Conservation (phyloP, 2,797 vertebrate genomes). For the Cynodonichthys magdalenae region DNA sequence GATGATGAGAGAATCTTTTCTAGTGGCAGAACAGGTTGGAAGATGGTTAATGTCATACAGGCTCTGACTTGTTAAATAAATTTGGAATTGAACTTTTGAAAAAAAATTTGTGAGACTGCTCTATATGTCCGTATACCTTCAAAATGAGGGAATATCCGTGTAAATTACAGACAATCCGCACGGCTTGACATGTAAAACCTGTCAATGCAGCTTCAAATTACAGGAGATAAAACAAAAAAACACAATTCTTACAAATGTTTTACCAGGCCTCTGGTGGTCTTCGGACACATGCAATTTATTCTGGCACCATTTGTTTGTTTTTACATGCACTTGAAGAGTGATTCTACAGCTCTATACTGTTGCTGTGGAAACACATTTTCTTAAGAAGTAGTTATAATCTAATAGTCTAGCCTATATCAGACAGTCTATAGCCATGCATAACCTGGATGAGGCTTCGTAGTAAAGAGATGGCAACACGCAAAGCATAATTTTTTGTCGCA, state of each 20-base stretch:
- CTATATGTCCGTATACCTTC: too few species aligned
- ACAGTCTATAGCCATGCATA: background rate
- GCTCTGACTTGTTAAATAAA: too few species aligned
- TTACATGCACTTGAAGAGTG: background rate
- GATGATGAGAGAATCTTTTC: too few species aligned
- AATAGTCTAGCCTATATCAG: background rate
- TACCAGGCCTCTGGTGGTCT: background rate
- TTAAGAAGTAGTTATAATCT: background rate
- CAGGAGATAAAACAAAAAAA: slow-evolving; percentile 8
- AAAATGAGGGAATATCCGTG: too few species aligned
- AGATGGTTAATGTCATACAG: too few species aligned
- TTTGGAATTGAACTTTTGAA: too few species aligned
- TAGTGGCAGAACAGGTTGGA: too few species aligned
- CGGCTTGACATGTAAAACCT: background rate
- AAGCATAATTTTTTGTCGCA: background rate
- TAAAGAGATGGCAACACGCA: background rate
- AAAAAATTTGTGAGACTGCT: too few species aligned
- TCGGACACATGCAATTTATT: slow-evolving; percentile 7
- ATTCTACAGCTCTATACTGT: slow-evolving; percentile 9
- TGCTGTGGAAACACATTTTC: background rate
- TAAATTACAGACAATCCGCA: too few species aligned
- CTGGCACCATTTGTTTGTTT: background rate
- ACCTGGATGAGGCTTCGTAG: too few species aligned
- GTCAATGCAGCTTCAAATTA: slow-evolving; percentile 1
- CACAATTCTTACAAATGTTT: slow-evolving; percentile 8